These are phyloP conservation scores for Drosophila testacea DNA, from an alignment of 2,888 invertebrate genomes.

Conservation along the genomic window DNA sequence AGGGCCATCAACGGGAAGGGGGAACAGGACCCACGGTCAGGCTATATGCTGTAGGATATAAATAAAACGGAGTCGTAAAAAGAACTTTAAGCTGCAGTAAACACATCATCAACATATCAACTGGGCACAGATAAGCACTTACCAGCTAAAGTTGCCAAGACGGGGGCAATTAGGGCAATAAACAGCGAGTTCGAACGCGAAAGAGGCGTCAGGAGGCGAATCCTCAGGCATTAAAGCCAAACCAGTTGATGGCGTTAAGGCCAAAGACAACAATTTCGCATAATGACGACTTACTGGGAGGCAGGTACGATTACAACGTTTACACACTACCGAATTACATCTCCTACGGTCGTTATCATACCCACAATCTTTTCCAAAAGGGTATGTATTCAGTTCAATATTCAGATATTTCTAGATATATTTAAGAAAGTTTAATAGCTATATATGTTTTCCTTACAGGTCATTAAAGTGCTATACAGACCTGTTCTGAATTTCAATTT, in stretches of 20 bases:
- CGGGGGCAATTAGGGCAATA: constrained; percentile 76
- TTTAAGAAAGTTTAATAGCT: too few species aligned
- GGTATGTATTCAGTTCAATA: too few species aligned
- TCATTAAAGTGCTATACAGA: too few species aligned
- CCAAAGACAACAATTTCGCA: constrained; percentile 42
- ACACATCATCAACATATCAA: constrained; percentile 84
- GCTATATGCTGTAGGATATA: constrained; percentile 62
- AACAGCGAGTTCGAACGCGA: constrained; percentile 73
- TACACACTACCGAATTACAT: constrained; percentile 12
- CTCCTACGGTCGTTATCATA: neutral
- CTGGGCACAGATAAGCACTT: constrained; percentile 79
- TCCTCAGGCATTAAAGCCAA: constrained; percentile 41
- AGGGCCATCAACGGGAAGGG: constrained; percentile 7
- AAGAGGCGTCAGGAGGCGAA: constrained; percentile 70
- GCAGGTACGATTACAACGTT: constrained; percentile 28
- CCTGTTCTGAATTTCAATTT: too few species aligned
- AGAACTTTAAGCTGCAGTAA: constrained; percentile 84
- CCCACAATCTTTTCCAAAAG: neutral
- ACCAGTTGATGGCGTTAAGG: constrained; percentile 26
- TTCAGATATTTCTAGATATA: too few species aligned
- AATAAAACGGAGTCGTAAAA: constrained; percentile 83
- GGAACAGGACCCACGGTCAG: constrained; percentile 26
- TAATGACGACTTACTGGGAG: constrained; percentile 31
- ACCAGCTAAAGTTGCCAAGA: constrained; percentile 68
- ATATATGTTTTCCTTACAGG: too few species aligned